Evolutionary conservation across 2,888 invertebrate species (phyloP), one percentile per base, ranked within the genome.

Genomic region (Chaitophorus viminalis): DNA sequence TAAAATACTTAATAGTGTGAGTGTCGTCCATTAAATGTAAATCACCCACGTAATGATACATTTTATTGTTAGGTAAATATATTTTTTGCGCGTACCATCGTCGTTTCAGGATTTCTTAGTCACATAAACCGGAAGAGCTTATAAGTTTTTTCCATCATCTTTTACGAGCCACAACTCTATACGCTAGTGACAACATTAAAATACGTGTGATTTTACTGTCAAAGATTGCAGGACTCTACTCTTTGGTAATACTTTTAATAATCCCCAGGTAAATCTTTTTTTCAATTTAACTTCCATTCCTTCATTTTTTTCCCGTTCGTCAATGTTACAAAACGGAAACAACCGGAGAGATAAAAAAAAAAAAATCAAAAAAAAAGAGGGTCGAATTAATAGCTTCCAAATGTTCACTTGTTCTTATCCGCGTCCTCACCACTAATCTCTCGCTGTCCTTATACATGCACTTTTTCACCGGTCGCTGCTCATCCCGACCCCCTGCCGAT

Each of bases 191-290:
- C 33, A 31, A 31, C 1, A 14, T 14, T 70, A 31, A 14, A 29
- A 70, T 29, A 29, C n/a, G 14, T 46, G 46, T 3, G 46, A 14
- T 46, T 75, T 77, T 21, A 6, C 3, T 21, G 21, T 46, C 52
- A 11, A 76, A 87, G 70, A 82, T 89, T 89, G 89, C 89, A 89
- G 90, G 74, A 72, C 89, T 86, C 77, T 25, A 21, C 68, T 46
- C 31, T 36, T n/a, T n/a, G n/a, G n/a, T n/a, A 82, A 52, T 54
- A 33, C 39, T 60, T 74, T 72, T 33, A 46, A 75, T 88, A 82
- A 88, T 74, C 75, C 46, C 31, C 29, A 52, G 74, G 72, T 54
- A 88, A 88, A 88, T 72, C 46, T 82, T 72, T 89, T 72, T 84
- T 81, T 83, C 89, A 75, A 65, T 75, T 89, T 89, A 79, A 33